Evolutionary conservation across 2,113 vertebrate species (phyloP).

Genomic region (Arizona elegans): DNA sequence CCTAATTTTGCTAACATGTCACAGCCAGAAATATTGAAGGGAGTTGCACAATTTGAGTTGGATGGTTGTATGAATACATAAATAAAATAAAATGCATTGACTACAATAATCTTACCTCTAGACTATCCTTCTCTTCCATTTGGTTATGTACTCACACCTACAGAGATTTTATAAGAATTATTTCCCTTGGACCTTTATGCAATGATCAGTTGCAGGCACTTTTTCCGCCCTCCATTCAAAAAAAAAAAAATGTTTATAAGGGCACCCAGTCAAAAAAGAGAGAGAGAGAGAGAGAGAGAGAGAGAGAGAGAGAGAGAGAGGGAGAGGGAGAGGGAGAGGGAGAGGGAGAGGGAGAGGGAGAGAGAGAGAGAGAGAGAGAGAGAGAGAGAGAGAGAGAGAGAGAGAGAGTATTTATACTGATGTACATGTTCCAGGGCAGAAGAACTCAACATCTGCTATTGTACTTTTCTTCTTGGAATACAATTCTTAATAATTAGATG

Average conservation of each 20-base stretch:
- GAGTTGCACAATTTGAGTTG: background rate
- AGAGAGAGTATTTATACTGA: slow-evolving; percentile 53
- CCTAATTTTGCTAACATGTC: slow-evolving; percentile 19
- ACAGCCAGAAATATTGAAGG: background rate
- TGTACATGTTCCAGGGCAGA: slow-evolving; percentile 59
- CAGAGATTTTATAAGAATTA: slow-evolving; percentile 38
- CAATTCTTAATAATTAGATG: slow-evolving; percentile 60
- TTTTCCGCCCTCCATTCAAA: slow-evolving; percentile 19
- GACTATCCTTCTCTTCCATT: background rate
- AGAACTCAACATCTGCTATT: slow-evolving; percentile 63
- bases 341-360: too few species aligned
- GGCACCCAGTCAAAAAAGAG: slow-evolving; percentile 62
- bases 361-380: too few species aligned
- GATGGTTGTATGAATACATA: background rate
- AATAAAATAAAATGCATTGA: background rate
- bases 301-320: too few species aligned
- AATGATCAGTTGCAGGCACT: slow-evolving; percentile 37
- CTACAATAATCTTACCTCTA: background rate
- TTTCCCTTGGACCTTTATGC: slow-evolving; percentile 41
- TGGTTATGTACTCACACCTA: background rate
- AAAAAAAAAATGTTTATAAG: slow-evolving; percentile 60
- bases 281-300: too few species aligned
- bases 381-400: too few species aligned
- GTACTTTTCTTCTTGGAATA: slow-evolving; percentile 35
- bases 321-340: too few species aligned